phyloP scores from a whole-genome alignment of 2,888 invertebrate species.

The Ephialtes manifestator region DNA sequence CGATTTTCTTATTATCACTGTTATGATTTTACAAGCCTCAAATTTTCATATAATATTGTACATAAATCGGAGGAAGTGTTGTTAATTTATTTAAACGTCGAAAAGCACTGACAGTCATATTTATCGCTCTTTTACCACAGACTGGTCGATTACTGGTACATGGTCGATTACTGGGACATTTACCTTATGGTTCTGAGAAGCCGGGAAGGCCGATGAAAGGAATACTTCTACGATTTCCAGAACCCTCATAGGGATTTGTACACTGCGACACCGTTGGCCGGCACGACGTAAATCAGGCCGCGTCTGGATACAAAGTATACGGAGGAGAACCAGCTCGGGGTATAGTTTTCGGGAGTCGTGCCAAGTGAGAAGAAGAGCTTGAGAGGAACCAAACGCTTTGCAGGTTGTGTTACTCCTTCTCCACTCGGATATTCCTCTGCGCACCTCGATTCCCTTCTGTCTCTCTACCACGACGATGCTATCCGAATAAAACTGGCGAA shows the following conservation, averaged over 20 bases:
- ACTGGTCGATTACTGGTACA: too few relatives aligned
- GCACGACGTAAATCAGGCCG: slow-evolving; percentile 54
- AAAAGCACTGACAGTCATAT: too few relatives aligned
- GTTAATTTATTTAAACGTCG: too few relatives aligned
- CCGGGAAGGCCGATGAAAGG: not conserved
- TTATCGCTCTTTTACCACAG: too few relatives aligned
- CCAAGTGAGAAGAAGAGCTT: slow-evolving; percentile 58
- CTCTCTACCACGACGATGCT: slow-evolving; percentile 31
- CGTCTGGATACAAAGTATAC: slow-evolving; percentile 52
- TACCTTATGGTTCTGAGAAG: not conserved
- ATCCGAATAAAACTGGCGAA: slow-evolving; percentile 63
- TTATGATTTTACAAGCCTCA: too few relatives aligned
- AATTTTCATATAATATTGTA: too few relatives aligned
- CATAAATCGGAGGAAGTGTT: too few relatives aligned
- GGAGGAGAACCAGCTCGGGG: slow-evolving; percentile 51
- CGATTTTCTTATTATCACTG: too few relatives aligned
- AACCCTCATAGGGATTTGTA: not conserved
- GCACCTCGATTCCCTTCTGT: slow-evolving; percentile 37
- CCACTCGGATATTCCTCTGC: slow-evolving; percentile 56
- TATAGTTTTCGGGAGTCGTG: slow-evolving; percentile 65
- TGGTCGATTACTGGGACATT: too few relatives aligned
- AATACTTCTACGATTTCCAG: not conserved
- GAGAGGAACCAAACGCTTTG: slow-evolving; percentile 57
- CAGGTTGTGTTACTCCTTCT: slow-evolving; percentile 47
- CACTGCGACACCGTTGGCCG: slow-evolving; percentile 20